Evolutionary conservation across 2,888 invertebrate species (phyloP).

Genomic region (Trichacis sp.): DNA sequence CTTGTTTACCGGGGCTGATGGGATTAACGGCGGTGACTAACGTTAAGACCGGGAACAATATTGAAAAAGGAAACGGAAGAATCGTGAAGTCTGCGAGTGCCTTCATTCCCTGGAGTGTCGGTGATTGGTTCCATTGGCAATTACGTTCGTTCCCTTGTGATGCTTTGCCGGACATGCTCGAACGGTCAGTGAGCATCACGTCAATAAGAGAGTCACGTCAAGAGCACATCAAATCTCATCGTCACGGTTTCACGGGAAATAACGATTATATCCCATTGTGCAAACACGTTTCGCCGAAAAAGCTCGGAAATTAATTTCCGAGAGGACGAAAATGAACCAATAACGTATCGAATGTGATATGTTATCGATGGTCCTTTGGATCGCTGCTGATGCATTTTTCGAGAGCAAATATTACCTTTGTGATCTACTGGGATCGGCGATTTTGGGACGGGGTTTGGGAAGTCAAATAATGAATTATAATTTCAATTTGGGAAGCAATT

Average conservation of each 20-base stretch:
- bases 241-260: not conserved
- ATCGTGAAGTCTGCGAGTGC: slow-evolving; percentile 28
- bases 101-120: slow-evolving; percentile 30
- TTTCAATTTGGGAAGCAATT: too few species aligned
- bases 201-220: slow-evolving; percentile 32
- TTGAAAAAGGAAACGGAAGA: slow-evolving; percentile 18
- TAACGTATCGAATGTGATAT: too few species aligned
- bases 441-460: too few species aligned
- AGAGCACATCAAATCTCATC: slow-evolving; percentile 19
- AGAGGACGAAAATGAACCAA: too few species aligned
- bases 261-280: too few species aligned
- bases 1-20: not conserved
- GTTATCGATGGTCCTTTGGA: too few species aligned
- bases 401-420: too few species aligned
- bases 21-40: slow-evolving; percentile 5
- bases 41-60: slow-evolving; percentile 8
- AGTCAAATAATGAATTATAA: too few species aligned
- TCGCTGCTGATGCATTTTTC: too few species aligned
- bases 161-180: slow-evolving; percentile 27
- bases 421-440: too few species aligned
- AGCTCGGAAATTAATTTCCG: too few species aligned
- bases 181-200: slow-evolving; percentile 19
- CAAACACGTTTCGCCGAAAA: too few species aligned
- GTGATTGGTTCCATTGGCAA: slow-evolving; percentile 35
- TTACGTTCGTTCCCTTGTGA: slow-evolving; percentile 34